Conservation (phyloP, 1,140 invertebrate species). For the Panulirus ornatus region DNA sequence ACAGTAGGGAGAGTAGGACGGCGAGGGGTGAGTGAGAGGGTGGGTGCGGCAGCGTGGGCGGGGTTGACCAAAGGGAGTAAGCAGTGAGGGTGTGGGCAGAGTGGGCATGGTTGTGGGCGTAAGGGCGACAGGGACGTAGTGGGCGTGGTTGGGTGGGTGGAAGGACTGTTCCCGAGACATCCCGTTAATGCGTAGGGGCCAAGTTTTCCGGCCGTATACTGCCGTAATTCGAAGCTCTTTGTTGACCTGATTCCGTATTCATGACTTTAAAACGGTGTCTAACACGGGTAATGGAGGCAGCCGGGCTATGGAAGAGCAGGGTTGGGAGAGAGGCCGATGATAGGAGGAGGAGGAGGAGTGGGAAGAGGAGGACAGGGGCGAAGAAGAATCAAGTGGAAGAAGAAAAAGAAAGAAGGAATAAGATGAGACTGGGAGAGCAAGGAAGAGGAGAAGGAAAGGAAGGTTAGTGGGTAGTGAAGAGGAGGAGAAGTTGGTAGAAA, state of each 20-base stretch:
- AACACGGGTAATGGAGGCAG: slow-evolving; percentile 52
- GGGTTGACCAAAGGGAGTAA: neutral
- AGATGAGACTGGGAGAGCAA: neutral
- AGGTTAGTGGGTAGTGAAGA: too few species aligned
- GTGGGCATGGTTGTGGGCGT: neutral
- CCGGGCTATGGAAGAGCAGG: slow-evolving; percentile 22
- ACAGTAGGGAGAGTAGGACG: neutral
- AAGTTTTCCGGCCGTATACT: slow-evolving; percentile 13
- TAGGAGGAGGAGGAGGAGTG: neutral
- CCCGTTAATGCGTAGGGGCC: slow-evolving; percentile 23
- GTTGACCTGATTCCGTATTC: slow-evolving; percentile 71
- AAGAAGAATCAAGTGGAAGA: neutral
- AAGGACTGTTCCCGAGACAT: neutral
- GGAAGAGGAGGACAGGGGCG: neutral
- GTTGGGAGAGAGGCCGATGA: neutral
- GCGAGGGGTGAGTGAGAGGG: too few species aligned
- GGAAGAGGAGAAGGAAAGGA: too few species aligned
- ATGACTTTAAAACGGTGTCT: slow-evolving; percentile 72
- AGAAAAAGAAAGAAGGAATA: neutral
- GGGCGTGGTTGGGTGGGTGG: neutral
- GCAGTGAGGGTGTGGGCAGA: neutral
- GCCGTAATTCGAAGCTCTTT: slow-evolving; percentile 47
- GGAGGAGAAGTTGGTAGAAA: neutral
- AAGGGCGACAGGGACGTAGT: neutral
- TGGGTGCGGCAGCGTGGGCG: neutral